A percentile compares a stretch with the other conserved stretches of the same genome.
phyloP scores from a whole-genome alignment of 92 coral and sea anemone genomes.

The Blastomussa wellsi region DNA sequence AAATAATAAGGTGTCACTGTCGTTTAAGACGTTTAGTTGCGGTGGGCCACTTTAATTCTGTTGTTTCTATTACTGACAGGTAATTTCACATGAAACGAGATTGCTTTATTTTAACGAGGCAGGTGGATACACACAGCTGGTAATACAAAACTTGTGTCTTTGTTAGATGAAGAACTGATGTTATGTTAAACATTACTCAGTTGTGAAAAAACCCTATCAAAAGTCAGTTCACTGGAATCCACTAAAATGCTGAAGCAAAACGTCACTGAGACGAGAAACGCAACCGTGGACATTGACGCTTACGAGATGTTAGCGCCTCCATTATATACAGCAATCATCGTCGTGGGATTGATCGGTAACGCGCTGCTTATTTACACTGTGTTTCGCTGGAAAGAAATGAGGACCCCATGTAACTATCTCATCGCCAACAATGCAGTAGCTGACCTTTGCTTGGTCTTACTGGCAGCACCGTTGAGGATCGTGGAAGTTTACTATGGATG shows the following conservation, averaged over 20 bases:
- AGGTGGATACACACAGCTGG: slow-evolving; percentile 39
- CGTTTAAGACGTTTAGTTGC: background rate
- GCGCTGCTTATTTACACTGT: slow-evolving; percentile 58
- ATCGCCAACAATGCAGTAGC: slow-evolving; percentile 71
- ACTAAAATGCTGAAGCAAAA: slow-evolving; percentile 9
- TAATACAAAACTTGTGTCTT: background rate
- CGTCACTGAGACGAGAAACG: background rate
- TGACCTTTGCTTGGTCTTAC: slow-evolving; percentile 56
- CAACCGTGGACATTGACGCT: no score
- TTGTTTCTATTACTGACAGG: slow-evolving; percentile 9
- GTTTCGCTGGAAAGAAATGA: slow-evolving; percentile 72
- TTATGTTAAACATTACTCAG: background rate
- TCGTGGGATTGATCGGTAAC: slow-evolving; percentile 60
- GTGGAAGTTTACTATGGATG: slow-evolving; percentile 61
- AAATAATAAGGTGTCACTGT: background rate
- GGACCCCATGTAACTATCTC: slow-evolving; percentile 72
- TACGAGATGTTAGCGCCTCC: slow-evolving; percentile 16
- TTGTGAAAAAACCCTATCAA: background rate
- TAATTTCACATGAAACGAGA: background rate
- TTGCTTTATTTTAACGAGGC: slow-evolving; percentile 10
- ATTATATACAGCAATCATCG: slow-evolving; percentile 48
- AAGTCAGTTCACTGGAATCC: background rate
- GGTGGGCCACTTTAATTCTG: slow-evolving; percentile 4
- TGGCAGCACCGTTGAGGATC: slow-evolving; percentile 68
- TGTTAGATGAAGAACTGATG: background rate